Evolutionary conservation across 2,113 vertebrate species (phyloP).

Genomic region (Microtus oregoni): DNA sequence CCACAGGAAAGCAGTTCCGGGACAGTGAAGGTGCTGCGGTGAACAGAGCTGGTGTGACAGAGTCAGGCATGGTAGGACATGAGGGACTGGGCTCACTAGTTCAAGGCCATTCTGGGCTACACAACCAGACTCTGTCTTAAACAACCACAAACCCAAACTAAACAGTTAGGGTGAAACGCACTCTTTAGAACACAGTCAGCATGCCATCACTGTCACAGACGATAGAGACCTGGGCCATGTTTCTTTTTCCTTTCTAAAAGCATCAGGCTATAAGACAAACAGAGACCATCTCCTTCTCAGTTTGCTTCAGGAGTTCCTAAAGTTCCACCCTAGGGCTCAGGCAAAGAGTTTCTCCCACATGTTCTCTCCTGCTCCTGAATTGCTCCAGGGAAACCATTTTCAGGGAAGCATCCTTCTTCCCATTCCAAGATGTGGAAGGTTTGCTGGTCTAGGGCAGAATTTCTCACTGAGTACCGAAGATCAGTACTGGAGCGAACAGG

Average conservation of each 20-base stretch:
- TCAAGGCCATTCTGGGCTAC: not conserved
- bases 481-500: not conserved
- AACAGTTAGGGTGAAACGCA: not conserved
- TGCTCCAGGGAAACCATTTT: not conserved
- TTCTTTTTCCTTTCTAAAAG: not conserved
- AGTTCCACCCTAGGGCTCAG: not conserved
- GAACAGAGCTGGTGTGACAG: not conserved
- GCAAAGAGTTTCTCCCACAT: not conserved
- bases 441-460: not conserved
- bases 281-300: not conserved
- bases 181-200: not conserved
- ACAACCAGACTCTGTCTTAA: not conserved
- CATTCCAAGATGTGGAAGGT: not conserved
- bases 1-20: not conserved
- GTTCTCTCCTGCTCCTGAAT: not conserved
- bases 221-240: not conserved
- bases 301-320: conserved; percentile 8
- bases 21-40: not conserved
- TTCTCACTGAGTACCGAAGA: not conserved
- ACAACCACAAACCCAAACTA: not conserved
- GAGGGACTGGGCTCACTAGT: not conserved
- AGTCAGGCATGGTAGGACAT: not conserved
- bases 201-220: no score
- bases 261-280: not conserved
- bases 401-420: not conserved